These are phyloP conservation scores for Ibycter americanus DNA, from an alignment of 2,797 vertebrate species.

Conservation along the genomic window DNA sequence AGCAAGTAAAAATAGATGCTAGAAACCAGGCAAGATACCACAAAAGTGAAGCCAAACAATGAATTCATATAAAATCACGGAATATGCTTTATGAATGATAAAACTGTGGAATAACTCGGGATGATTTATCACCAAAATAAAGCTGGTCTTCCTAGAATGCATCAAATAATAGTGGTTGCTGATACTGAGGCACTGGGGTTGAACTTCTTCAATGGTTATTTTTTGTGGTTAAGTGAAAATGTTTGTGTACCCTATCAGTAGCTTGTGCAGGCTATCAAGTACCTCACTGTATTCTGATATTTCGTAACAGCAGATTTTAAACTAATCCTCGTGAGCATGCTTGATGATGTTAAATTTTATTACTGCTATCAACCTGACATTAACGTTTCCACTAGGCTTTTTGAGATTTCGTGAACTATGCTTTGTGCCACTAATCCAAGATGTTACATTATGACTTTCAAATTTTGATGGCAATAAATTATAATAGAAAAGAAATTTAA, in stretches of 20 bases:
- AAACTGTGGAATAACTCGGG: not conserved
- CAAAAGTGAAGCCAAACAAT: not conserved
- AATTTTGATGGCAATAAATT: not conserved
- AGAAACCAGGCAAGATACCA: conserved; percentile 8
- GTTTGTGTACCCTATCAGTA: not conserved
- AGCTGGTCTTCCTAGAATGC: not conserved
- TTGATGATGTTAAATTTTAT: conserved; percentile 18
- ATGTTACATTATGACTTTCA: not conserved
- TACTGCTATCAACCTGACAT: conserved; percentile 4
- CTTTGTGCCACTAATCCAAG: not conserved
- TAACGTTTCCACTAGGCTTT: not conserved
- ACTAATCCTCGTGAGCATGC: not conserved
- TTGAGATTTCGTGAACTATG: not conserved
- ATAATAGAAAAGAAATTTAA: not conserved
- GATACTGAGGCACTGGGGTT: not conserved
- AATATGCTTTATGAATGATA: not conserved
- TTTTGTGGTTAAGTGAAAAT: not conserved
- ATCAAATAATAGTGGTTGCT: not conserved
- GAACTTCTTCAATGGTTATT: not conserved
- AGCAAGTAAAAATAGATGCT: conserved; percentile 30
- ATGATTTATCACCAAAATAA: not conserved
- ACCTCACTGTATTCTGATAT: not conserved
- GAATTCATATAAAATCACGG: not conserved
- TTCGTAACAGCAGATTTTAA: conserved; percentile 9
- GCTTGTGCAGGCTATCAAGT: not conserved